Conservation (phyloP, 2,113 vertebrate species). For the Periophthalmus modestus region DNA sequence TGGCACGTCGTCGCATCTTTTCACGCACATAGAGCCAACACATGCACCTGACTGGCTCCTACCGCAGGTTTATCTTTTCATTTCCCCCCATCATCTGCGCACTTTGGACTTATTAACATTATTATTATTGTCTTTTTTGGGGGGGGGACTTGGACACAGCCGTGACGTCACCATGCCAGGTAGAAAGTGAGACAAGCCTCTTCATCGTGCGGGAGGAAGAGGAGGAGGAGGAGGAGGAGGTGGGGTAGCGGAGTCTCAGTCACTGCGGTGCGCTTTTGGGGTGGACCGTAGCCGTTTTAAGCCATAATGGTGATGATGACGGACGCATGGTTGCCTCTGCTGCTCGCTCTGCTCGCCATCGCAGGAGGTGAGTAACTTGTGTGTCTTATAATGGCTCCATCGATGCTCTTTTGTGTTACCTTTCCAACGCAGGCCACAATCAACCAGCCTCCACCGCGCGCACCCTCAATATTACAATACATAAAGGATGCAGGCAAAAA, state of each 20-base stretch:
- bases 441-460: conserved; percentile 5
- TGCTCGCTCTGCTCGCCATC: conserved; percentile 75
- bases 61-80: not conserved
- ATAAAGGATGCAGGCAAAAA: not conserved
- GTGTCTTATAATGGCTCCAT: conserved; percentile 39
- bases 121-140: not conserved
- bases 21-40: conserved; percentile 37
- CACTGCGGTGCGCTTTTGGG: conserved; percentile 52
- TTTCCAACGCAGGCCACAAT: conserved; percentile 21
- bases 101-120: not conserved
- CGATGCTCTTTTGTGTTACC: conserved; percentile 39
- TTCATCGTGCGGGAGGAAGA: conserved; percentile 38
- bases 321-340: conserved; percentile 66
- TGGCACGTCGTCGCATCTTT: conserved; percentile 46
- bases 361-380: conserved; percentile 75
- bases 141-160: conserved; percentile 9
- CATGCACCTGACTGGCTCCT: conserved; percentile 51
- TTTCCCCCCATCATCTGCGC: not conserved
- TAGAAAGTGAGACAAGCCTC: conserved; percentile 49
- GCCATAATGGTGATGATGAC: conserved; percentile 63
- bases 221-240: conserved; percentile 18
- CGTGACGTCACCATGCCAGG: conserved; percentile 61
- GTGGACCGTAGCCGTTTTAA: conserved; percentile 36
- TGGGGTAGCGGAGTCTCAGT: conserved; percentile 25
- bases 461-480: not conserved